Evolutionary conservation across 1,140 invertebrate genomes (phyloP), one percentile per base, ranked within the genome.

Genomic region (Brachionus koreanus): DNA sequence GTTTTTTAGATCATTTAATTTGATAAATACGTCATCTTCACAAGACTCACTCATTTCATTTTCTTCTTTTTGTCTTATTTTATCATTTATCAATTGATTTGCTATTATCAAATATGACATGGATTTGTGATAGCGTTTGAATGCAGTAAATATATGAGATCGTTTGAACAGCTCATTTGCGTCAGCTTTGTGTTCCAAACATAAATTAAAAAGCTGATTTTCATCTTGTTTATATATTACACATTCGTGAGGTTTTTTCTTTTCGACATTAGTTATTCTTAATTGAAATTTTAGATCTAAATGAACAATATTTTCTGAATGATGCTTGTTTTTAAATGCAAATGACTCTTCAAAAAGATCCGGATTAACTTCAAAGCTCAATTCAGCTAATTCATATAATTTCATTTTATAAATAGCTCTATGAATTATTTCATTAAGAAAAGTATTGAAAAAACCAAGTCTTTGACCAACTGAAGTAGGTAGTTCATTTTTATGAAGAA

Each of bases 231-330:
- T 74, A 46, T 74, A 74, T 29, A 74, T 74, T 25, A 19, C 25
- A 29, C 19, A 46, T 43, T 74, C 69, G 12, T 23, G 5, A 2
- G 69, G 39, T 25, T n/a, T 74, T 25, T 25, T 12, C 25, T 74
- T 74, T 46, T 74, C 69, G 3, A 74, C 69, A 46, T 74, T 1
- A 74, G 42, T 74, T 19, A 74, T 9, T 74, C 10, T 46, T 23
- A 74, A n/a, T 13, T 74, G 19, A 74, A 74, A 74, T 74, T 46
- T 46, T 23, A 74, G 69, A 13, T 74, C 69, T 16, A 74, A 46
- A 74, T 25, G 43, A 19, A 74, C 39, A 23, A 46, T 12, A 9
- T 49, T 43, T 29, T 74, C 5, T 10, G 39, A 46, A 13, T 74
- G 69, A 9, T 74, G 69, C 10, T 74, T 43, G 13, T 46, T 46